Evolutionary conservation across 2,888 invertebrate species (phyloP).

Genomic region (Hirtodrosophila cameraria): DNA sequence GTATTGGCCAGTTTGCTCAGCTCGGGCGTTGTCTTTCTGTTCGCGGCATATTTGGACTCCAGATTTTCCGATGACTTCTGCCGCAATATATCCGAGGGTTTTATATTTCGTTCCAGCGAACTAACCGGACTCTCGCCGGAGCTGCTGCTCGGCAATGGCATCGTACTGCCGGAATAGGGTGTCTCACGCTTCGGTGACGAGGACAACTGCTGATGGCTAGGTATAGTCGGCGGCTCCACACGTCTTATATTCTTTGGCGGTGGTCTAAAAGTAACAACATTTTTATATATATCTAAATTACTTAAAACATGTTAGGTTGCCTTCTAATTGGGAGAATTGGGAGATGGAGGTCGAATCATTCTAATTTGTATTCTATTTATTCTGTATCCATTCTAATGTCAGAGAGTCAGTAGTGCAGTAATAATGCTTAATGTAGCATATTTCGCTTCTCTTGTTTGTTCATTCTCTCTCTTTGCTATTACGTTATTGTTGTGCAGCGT

Average conservation of each 20-base stretch:
- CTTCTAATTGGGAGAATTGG: no score
- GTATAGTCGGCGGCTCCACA: slow-evolving; percentile 86
- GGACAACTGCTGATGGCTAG: slow-evolving; percentile 76
- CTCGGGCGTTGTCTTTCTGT: slow-evolving; percentile 84
- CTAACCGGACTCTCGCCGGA: slow-evolving; percentile 82
- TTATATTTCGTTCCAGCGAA: slow-evolving; percentile 84
- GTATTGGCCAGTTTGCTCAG: slow-evolving; percentile 80
- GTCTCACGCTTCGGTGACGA: slow-evolving; percentile 83
- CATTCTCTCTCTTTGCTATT: no score
- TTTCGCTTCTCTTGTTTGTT: no score
- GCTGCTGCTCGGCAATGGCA: slow-evolving; percentile 77
- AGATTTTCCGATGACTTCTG: slow-evolving; percentile 84
- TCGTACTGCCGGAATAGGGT: slow-evolving; percentile 73
- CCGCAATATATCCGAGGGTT: slow-evolving; percentile 84
- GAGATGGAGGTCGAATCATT: no score
- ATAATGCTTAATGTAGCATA: no score
- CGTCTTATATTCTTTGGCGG: slow-evolving; percentile 88
- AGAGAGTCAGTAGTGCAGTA: no score
- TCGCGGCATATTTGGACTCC: slow-evolving; percentile 82
- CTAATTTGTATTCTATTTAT: no score
- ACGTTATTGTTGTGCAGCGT: no score
- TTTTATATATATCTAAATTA: no score
- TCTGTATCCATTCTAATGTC: no score
- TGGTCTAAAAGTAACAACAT: slow-evolving; percentile 84
- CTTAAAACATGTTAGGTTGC: no score